Base-by-base conservation (phyloP, 2,113 vertebrate genomes). In the Urocolius indicus region DNA sequence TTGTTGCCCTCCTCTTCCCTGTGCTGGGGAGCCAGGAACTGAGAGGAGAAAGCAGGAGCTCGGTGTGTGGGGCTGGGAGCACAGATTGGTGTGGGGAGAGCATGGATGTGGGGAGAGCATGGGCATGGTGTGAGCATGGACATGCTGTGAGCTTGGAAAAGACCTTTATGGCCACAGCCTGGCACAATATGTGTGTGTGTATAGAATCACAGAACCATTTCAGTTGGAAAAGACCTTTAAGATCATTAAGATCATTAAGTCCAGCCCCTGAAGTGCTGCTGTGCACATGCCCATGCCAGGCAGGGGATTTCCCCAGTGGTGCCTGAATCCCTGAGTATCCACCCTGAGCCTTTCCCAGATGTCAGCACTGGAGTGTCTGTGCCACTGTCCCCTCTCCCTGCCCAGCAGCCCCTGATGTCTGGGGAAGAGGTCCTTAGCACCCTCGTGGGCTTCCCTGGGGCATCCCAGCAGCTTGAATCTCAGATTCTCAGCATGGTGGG, bases 31-130 rank as follows among this genome's bases (percentile, higher is more conserved):
- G 24, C 16, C 49, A 59, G n/a, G 46, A 66, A 49, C 13, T 0
- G 1, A 68, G 41, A 8, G 15, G 5, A 58, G 36, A 65, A 59
- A 20, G 24, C 1, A 5, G 2, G 51, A 10, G 19, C 15, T 51
- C 0, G 0, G 26, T 34, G 52, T 26, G 49, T 0, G 1, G 45
- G 15, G 19, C 3, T 0, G 6, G 41, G 46, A 54, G 41, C 23
- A 18, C 6, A 34, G 13, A 9, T 30, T 69, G 76, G 17, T 6
- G 3, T 7, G 17, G 4, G 27, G 30, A 58, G 62, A 58, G 24
- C 38, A 32, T 6, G 16, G 54, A 8, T 34, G 32, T 4, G 1
- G 18, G 8, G 66, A 30, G 26, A 41, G 34, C 14, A 7, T 1
- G 3, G 45, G 2, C 22, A 12, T 0, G 6, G 26, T 26, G 22